Conservation (phyloP, 2,113 vertebrate genomes). For the Engraulis encrasicolus region DNA sequence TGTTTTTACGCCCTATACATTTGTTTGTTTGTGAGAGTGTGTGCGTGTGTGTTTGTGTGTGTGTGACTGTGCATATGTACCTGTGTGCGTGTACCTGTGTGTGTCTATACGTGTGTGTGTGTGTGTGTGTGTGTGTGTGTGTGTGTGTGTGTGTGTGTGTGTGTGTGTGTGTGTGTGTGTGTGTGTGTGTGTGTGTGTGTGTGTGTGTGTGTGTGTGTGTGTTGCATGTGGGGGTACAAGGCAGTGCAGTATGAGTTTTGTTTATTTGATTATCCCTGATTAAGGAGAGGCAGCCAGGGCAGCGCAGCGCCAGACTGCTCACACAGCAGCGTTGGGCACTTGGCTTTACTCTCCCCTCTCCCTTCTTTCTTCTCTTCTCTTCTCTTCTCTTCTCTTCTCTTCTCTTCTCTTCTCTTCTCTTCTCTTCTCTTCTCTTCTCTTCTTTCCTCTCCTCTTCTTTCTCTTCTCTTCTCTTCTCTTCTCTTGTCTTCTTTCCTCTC, state of each 20-base stretch:
- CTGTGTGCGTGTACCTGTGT: too few relatives aligned
- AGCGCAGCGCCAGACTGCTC: neutral
- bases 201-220: neutral
- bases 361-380: neutral
- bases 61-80: neutral
- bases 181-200: neutral
- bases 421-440: too few relatives aligned
- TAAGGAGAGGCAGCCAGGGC: conserved; percentile 7
- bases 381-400: too few relatives aligned
- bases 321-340: neutral
- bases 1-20: too few relatives aligned
- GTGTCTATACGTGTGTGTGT: neutral
- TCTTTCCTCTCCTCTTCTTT: too few relatives aligned
- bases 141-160: too few relatives aligned
- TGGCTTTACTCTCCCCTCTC: neutral
- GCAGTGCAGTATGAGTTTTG: conserved; percentile 6
- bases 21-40: too few relatives aligned
- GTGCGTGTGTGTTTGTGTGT: neutral
- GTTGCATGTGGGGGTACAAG: neutral
- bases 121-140: neutral
- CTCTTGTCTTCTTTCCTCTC: too few relatives aligned
- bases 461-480: too few relatives aligned
- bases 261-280: conserved; percentile 17
- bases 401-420: too few relatives aligned
- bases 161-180: neutral